A percentile compares a stretch with the other conserved stretches of the same genome.
Conservation (phyloP, 2,888 invertebrate species). For the Incurvaria masculella region DNA sequence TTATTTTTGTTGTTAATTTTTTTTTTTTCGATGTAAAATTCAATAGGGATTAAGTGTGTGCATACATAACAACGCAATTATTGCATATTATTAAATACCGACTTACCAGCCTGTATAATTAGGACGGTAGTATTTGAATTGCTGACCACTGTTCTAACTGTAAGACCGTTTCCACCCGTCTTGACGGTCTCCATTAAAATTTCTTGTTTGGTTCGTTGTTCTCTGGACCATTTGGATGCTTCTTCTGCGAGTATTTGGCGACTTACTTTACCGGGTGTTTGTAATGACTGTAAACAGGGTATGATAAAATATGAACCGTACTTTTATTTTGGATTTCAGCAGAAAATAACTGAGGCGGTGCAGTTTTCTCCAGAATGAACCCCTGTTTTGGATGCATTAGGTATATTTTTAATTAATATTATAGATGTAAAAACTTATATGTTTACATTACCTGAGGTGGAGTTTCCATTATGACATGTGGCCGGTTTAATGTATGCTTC, state of each 20-base stretch:
- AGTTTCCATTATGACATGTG: constrained; percentile 46
- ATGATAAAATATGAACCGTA: no score
- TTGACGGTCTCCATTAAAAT: constrained; percentile 49
- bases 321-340: no score
- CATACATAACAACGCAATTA: neutral
- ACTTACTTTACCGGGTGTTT: no score
- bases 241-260: constrained; percentile 46
- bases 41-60: no score
- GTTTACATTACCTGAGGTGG: constrained; percentile 45
- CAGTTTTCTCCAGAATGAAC: no score
- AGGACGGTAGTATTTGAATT: constrained; percentile 30
- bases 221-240: constrained; percentile 48
- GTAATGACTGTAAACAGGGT: no score
- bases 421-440: no score
- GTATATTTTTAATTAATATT: no score
- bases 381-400: no score
- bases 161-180: constrained; percentile 45
- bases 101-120: constrained; percentile 43
- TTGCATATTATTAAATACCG: neutral
- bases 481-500: constrained; percentile 47
- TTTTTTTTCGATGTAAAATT: no score
- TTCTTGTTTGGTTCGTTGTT: constrained; percentile 45
- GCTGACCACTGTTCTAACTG: constrained; percentile 39
- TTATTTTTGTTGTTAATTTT: no score
- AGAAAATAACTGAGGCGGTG: no score